Percentiles rank a stretch among this genome's conserved stretches.
Evolutionary conservation across 2,113 vertebrate species (phyloP).

Genomic region (Microcebus griseorufus): DNA sequence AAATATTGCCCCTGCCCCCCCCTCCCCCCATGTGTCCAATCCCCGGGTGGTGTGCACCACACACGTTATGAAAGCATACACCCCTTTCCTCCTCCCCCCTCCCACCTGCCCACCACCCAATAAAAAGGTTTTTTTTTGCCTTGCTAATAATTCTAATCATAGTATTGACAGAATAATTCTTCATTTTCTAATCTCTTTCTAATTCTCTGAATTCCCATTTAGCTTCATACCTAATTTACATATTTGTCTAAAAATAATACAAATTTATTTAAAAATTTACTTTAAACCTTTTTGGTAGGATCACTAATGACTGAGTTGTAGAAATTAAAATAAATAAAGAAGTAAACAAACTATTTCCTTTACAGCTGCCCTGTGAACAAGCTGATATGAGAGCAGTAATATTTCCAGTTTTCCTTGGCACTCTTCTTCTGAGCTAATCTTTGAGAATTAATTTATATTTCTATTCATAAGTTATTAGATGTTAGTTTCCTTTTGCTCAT

Average conservation of each 20-base stretch:
- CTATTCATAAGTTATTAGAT: constrained; percentile 70
- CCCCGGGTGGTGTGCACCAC: too few species aligned
- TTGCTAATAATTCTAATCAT: constrained; percentile 38
- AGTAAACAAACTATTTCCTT: neutral
- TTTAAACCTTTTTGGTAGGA: constrained; percentile 23
- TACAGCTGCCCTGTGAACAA: neutral
- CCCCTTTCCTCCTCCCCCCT: too few species aligned
- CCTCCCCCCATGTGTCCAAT: too few species aligned
- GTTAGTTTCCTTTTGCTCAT: constrained; percentile 77
- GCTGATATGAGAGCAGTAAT: constrained; percentile 2
- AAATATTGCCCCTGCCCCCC: too few species aligned
- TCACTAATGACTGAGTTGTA: constrained; percentile 29
- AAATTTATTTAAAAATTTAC: constrained; percentile 40
- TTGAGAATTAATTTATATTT: constrained; percentile 70
- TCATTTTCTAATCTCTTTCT: neutral
- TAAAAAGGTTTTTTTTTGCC: neutral
- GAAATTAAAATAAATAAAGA: neutral
- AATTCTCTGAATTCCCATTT: constrained; percentile 18
- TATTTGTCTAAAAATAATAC: neutral
- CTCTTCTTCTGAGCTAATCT: constrained; percentile 61
- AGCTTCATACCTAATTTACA: neutral
- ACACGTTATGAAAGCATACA: too few species aligned
- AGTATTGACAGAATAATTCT: neutral
- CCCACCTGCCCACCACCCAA: too few species aligned
- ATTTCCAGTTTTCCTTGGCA: constrained; percentile 58